Base-by-base conservation (phyloP, 2,888 invertebrate genomes). In the Mimumesa dahlbomi region DNA sequence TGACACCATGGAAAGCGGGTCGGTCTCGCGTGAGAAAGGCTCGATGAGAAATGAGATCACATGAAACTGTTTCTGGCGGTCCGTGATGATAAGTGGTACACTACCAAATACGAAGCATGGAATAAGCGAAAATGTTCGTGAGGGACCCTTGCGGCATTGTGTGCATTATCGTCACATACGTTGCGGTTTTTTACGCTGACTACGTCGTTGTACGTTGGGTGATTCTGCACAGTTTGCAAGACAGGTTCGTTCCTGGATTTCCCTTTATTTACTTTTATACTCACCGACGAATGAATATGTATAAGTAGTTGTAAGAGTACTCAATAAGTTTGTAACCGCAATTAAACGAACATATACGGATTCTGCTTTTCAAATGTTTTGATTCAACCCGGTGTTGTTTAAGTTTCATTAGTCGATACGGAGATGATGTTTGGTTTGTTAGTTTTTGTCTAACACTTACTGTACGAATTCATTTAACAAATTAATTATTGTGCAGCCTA, bases 141-240 rank as follows among this genome's bases (percentile, higher is more conserved):
- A 92, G 91, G 84, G 96, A 97, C 91, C 95, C 95, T 58, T 97
- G 96, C 89, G 97, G 97, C 77, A 93, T 96, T 81, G 92, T 94
- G 73, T 97, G 96, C 89, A 92, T 96, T 72, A 88, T 94, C 73
- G 92, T 96, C 75, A 96, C 96, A 45, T 97, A 97, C 87, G 88
- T 92, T 49, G 94, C 96, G 50, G 92, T 97, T 40, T 91, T 95
- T 82, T 97, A 97, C 87, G 96, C 96, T 22, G 96, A 96, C 90
- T 97, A 96, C 91, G 97, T 96, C 63, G 94, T 96, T 53, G 92
- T 96, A 79, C 91, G 93, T 88, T 96, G 96, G 95, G 93, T 97
- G 75, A 93, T 96, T 73, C 89, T 96, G 69, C 94, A 95, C 75
- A 94, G 95, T 16, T 95, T 96, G 93, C 93, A 93, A 79, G 92